A percentile compares a stretch with the other conserved stretches of the same genome.
phyloP scores from a whole-genome alignment of 2,888 invertebrate species.

The Drosophila paranaensis region DNA sequence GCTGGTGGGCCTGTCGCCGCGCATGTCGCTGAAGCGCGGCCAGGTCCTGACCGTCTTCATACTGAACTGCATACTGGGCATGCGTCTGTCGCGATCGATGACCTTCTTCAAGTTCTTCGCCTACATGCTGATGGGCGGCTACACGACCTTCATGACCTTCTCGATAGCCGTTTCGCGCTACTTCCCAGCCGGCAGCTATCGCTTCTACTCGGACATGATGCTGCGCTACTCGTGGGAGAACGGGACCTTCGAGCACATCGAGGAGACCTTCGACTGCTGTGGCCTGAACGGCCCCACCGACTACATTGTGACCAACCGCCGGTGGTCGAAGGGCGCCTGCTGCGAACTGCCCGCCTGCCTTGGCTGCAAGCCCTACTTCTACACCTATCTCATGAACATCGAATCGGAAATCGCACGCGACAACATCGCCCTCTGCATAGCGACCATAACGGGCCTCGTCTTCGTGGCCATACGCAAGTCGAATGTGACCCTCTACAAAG shows the following conservation, averaged over 20 bases:
- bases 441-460: slow-evolving; percentile 21
- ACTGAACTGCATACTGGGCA: slow-evolving; percentile 43
- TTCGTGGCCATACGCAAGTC: slow-evolving; percentile 24
- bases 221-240: not conserved
- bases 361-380: slow-evolving; percentile 40
- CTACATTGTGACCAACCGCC: slow-evolving; percentile 43
- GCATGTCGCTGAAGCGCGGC: slow-evolving; percentile 35
- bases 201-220: slow-evolving; percentile 26
- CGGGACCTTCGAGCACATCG: slow-evolving; percentile 17
- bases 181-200: not conserved
- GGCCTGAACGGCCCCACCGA: slow-evolving; percentile 46
- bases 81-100: slow-evolving; percentile 28
- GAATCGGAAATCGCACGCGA: slow-evolving; percentile 58
- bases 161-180: slow-evolving; percentile 38
- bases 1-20: slow-evolving; percentile 8
- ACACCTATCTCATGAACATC: slow-evolving; percentile 22
- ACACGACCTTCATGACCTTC: slow-evolving; percentile 6
- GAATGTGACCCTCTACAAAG: not conserved
- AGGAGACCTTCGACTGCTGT: slow-evolving; percentile 51
- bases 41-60: slow-evolving; percentile 14
- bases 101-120: slow-evolving; percentile 18
- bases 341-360: slow-evolving; percentile 42
- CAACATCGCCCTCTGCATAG: slow-evolving; percentile 40
- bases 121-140: slow-evolving; percentile 27
- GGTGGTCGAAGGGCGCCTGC: slow-evolving; percentile 43